phyloP scores from a whole-genome alignment of 2,888 invertebrate genomes.

The Barypeithes pellucidus region DNA sequence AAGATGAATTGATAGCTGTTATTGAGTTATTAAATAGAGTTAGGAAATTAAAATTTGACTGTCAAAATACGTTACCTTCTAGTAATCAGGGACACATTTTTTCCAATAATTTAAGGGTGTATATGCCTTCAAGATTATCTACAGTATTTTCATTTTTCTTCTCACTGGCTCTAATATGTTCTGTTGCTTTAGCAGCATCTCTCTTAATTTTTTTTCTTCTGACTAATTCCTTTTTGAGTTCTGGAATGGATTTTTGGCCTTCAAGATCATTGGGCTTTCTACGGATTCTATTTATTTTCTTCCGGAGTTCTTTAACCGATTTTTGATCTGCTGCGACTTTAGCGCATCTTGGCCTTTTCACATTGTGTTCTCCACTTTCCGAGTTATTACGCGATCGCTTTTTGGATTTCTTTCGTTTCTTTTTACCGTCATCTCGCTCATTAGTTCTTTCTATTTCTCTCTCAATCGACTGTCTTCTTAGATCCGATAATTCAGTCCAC shows the following conservation, averaged over 20 bases:
- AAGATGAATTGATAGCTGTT: too few relatives aligned
- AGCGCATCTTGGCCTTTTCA: not conserved
- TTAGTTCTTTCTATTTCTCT: not conserved
- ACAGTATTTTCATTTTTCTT: not conserved
- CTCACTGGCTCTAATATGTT: not conserved
- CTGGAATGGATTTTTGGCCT: too few relatives aligned
- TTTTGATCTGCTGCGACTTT: too few relatives aligned
- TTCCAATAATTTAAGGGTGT: not conserved
- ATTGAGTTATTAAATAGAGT: too few relatives aligned
- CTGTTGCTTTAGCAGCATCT: not conserved
- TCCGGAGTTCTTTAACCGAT: too few relatives aligned
- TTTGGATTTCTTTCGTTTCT: not conserved
- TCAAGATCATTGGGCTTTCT: too few relatives aligned
- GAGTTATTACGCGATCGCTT: not conserved
- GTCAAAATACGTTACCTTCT: not conserved
- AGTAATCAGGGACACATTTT: not conserved
- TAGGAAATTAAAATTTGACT: too few relatives aligned
- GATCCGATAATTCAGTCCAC: not conserved
- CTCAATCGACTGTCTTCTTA: not conserved
- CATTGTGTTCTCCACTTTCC: not conserved
- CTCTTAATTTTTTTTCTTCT: not conserved
- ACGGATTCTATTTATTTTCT: too few relatives aligned
- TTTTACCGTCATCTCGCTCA: not conserved
- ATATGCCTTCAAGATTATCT: constrained; percentile 10
- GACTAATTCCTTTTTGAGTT: too few relatives aligned